Percentiles rank a stretch among this genome's conserved stretches.
These are phyloP conservation scores for Calycopis cecrops DNA, from an alignment of 1,140 invertebrate species.

Conservation along the genomic window DNA sequence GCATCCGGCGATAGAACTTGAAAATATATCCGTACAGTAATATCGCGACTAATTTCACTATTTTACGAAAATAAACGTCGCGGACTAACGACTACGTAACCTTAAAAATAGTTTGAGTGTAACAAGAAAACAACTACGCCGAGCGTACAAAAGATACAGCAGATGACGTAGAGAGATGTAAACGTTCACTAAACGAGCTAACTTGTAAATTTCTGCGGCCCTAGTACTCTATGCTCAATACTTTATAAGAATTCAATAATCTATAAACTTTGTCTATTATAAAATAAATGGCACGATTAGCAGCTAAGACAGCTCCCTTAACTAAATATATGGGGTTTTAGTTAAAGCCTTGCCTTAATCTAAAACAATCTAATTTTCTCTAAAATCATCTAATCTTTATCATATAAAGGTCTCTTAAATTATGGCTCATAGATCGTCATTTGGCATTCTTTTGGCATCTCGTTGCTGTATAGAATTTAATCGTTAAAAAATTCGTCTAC, in stretches of 20 bases:
- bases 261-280: slow-evolving; percentile 26
- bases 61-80: neutral
- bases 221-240: slow-evolving; percentile 17
- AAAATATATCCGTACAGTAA: slow-evolving; percentile 55
- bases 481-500: slow-evolving; percentile 48
- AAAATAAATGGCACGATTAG: slow-evolving; percentile 46
- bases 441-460: slow-evolving; percentile 51
- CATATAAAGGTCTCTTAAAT: slow-evolving; percentile 39
- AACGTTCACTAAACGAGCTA: slow-evolving; percentile 8
- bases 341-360: slow-evolving; percentile 47
- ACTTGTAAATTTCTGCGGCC: slow-evolving; percentile 11
- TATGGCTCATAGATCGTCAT: slow-evolving; percentile 36
- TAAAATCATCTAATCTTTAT: slow-evolving; percentile 34
- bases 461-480: slow-evolving; percentile 30
- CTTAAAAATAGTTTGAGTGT: neutral
- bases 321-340: slow-evolving; percentile 42
- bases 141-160: neutral
- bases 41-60: slow-evolving; percentile 20
- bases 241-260: slow-evolving; percentile 21
- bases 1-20: slow-evolving; percentile 44
- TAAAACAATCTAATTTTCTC: slow-evolving; percentile 45
- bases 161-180: slow-evolving; percentile 1
- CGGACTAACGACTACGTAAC: neutral
- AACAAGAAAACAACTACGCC: neutral
- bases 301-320: slow-evolving; percentile 30